These are phyloP conservation scores for Spisula solida DNA, from an alignment of 2,888 invertebrate species.

Conservation along the genomic window DNA sequence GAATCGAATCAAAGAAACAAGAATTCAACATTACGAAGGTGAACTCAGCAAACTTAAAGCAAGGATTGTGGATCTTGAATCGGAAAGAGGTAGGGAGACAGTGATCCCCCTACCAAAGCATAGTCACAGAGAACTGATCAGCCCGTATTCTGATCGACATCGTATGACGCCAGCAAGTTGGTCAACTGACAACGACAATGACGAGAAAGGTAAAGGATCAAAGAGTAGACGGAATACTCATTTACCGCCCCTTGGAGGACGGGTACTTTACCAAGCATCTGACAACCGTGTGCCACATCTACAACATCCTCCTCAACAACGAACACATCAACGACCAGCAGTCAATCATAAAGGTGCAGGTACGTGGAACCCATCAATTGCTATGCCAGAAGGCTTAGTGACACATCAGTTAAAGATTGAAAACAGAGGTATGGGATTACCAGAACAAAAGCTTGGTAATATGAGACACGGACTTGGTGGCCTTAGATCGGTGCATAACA, in stretches of 20 bases:
- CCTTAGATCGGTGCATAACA: conserved; percentile 59
- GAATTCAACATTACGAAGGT: conserved; percentile 72
- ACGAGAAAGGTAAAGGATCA: conserved; percentile 20
- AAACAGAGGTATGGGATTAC: conserved; percentile 53
- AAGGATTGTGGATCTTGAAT: conserved; percentile 71
- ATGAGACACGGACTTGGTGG: conserved; percentile 75
- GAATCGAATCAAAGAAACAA: conserved; percentile 76
- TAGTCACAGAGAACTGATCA: conserved; percentile 24
- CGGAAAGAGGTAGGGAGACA: conserved; percentile 34
- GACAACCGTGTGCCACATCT: conserved; percentile 7
- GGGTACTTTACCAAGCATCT: conserved; percentile 40
- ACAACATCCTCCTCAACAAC: conserved; percentile 13
- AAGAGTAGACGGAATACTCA: conserved; percentile 50
- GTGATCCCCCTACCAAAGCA: neutral
- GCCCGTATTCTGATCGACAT: neutral
- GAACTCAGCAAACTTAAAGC: conserved; percentile 74
- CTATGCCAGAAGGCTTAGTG: conserved; percentile 69
- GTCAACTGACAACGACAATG: conserved; percentile 29
- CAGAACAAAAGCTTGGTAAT: conserved; percentile 50
- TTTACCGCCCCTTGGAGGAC: conserved; percentile 66
- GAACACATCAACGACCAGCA: neutral
- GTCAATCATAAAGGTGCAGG: conserved; percentile 8
- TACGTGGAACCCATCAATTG: conserved; percentile 35
- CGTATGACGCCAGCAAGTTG: conserved; percentile 3
- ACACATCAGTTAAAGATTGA: conserved; percentile 73